Base-by-base conservation (phyloP, 2,888 invertebrate species). In the Arctia plantaginis region DNA sequence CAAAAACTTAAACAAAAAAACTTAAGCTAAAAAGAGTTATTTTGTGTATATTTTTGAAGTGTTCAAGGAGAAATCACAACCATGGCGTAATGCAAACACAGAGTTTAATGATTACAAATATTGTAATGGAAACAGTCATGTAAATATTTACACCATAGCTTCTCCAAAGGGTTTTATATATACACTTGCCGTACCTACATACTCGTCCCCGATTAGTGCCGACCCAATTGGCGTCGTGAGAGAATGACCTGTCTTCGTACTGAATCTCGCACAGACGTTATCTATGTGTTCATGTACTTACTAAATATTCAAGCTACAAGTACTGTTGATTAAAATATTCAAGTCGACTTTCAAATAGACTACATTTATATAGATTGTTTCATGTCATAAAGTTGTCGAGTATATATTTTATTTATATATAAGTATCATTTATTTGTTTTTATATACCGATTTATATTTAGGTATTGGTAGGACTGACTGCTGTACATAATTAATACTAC, bases 151-250 rank as follows among this genome's bases (percentile, higher is more conserved):
- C 20, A 23, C 8, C 6, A 23, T 51, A 6, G 8, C 51, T n/a
- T 55, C 8, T 62, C 18, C 7, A 30, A 62, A 62, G 0, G 30
- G 18, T 18, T 62, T 6, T n/a, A 35, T 35, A 30, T 39, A 39
- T 23, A 66, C 65, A 67, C 8, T 67, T 7, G 41, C 15, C 13
- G 6, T 39, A 41, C n/a, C n/a, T n/a, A n/a, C 3, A 41, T 66
- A 66, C 1, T 41, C 44, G 39, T 67, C 27, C 39, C 27, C 66
- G 66, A 67, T 67, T 67, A 67, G 44, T 67, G 66, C 23, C 41
- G 66, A 67, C 66, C 66, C 66, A 67, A 67, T 67, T 67, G 66
- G 44, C 66, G 13, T 27, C n/a, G 66, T 67, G 66, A 67, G 41
- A 44, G 66, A 67, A 67, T 41, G 66, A 41, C 66, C 66, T 27